Evolutionary conservation across 2,888 invertebrate genomes (phyloP).

Genomic region (Chymomyza procnemis): DNA sequence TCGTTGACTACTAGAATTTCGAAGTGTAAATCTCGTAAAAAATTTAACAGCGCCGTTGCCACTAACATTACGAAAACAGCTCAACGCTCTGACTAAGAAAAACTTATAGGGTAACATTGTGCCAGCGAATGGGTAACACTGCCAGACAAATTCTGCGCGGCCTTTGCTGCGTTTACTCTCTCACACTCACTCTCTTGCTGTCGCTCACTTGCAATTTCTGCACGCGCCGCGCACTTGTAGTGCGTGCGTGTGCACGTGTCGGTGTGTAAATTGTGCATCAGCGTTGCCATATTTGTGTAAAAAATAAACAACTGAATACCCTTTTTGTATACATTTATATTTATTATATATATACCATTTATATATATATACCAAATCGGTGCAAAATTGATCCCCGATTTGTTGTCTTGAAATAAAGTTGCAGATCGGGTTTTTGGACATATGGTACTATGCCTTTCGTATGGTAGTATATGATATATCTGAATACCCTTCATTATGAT

Average conservation of each 20-base stretch:
- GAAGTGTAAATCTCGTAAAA: not conserved
- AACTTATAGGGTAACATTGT: slow-evolving; percentile 52
- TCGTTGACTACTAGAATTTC: slow-evolving; percentile 35
- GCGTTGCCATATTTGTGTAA: not conserved
- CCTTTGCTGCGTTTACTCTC: slow-evolving; percentile 26
- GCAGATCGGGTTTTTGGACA: too few species aligned
- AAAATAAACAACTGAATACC: not conserved
- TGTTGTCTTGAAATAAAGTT: too few species aligned
- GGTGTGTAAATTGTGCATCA: not conserved
- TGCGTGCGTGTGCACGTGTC: not conserved
- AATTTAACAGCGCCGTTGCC: not conserved
- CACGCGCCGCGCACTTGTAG: not conserved
- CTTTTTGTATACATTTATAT: not conserved
- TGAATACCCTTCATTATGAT: too few species aligned
- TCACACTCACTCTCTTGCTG: too few species aligned
- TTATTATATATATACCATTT: not conserved
- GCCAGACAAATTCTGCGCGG: slow-evolving; percentile 15
- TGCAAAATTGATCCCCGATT: too few species aligned
- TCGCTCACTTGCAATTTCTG: slow-evolving; percentile 57
- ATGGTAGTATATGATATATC: too few species aligned
- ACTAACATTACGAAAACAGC: slow-evolving; percentile 55
- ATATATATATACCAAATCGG: too few species aligned
- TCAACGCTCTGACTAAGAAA: slow-evolving; percentile 65
- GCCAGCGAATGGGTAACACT: slow-evolving; percentile 21
- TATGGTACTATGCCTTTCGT: too few species aligned